A percentile compares a stretch with the other conserved stretches of the same genome.
phyloP scores from a whole-genome alignment of 92 coral and sea anemone species.

The Porites cylindrica region DNA sequence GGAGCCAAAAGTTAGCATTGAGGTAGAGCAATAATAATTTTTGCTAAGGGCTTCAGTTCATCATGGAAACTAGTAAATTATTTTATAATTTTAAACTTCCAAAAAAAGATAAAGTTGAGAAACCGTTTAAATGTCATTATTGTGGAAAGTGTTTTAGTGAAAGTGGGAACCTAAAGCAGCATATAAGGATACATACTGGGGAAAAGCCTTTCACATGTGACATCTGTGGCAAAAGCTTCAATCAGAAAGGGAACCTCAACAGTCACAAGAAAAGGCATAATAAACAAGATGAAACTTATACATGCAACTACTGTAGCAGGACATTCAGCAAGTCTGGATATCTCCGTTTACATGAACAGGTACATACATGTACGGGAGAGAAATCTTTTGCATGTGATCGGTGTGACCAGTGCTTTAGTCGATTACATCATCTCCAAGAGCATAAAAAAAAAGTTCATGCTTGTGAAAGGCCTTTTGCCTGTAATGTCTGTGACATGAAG shows the following conservation, averaged over 20 bases:
- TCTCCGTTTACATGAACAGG: constrained; percentile 5
- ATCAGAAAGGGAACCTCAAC: background rate
- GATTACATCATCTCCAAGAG: background rate
- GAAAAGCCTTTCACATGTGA: constrained; percentile 36
- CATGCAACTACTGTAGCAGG: constrained; percentile 26
- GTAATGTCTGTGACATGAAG: background rate
- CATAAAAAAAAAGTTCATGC: background rate
- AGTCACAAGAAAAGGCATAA: constrained; percentile 35
- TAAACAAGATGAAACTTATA: constrained; percentile 9
- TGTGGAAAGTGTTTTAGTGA: constrained; percentile 38
- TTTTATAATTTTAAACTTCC: background rate
- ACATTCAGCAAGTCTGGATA: constrained; percentile 19
- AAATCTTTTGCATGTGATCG: background rate
- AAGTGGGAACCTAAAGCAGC: constrained; percentile 5
- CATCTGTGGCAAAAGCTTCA: constrained; percentile 50
- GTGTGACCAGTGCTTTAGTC: background rate
- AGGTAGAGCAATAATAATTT: too few relatives aligned
- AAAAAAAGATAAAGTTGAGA: constrained; percentile 26
- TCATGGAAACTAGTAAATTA: background rate
- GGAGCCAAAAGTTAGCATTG: too few relatives aligned
- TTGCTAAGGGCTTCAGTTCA: background rate
- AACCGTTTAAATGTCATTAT: constrained; percentile 38
- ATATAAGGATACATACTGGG: constrained; percentile 32
- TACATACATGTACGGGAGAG: background rate
- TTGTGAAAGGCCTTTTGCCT: background rate